Percentiles rank a stretch among this genome's conserved stretches.
These are phyloP conservation scores for Rana temporaria DNA, from an alignment of 2,113 vertebrate genomes.

Conservation along the genomic window DNA sequence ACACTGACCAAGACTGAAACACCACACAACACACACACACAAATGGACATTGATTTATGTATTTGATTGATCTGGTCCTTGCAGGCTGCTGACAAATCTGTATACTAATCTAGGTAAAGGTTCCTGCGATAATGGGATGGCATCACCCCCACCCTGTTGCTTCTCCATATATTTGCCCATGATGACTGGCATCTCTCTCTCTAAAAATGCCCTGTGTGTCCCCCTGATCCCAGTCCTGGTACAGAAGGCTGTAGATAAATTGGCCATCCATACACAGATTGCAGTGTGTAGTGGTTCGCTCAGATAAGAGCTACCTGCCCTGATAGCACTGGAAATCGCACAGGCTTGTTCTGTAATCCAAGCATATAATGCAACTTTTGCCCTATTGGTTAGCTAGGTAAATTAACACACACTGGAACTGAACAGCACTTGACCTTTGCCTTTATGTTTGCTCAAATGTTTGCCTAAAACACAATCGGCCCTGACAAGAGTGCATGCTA, in stretches of 20 bases:
- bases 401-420: constrained; percentile 95
- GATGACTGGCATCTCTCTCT: background rate
- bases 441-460: constrained; percentile 95
- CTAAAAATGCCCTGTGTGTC: too few species aligned
- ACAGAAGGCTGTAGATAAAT: too few species aligned
- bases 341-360: constrained; percentile 63
- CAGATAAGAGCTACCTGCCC: background rate
- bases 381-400: constrained; percentile 91
- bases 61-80: background rate
- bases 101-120: background rate
- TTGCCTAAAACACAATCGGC: constrained; percentile 99
- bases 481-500: constrained; percentile 92
- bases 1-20: background rate
- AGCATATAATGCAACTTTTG: constrained; percentile 81
- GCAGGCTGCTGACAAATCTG: background rate
- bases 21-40: too few species aligned
- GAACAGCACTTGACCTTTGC: constrained; percentile 99
- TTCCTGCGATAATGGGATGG: background rate
- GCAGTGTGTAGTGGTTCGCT: background rate
- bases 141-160: background rate
- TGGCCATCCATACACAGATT: background rate
- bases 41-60: background rate
- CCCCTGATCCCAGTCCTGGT: too few species aligned
- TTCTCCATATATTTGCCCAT: background rate
- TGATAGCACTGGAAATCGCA: constrained; percentile 11